Base-by-base conservation (phyloP, 2,797 vertebrate genomes). In the Moxostoma hubbsi region DNA sequence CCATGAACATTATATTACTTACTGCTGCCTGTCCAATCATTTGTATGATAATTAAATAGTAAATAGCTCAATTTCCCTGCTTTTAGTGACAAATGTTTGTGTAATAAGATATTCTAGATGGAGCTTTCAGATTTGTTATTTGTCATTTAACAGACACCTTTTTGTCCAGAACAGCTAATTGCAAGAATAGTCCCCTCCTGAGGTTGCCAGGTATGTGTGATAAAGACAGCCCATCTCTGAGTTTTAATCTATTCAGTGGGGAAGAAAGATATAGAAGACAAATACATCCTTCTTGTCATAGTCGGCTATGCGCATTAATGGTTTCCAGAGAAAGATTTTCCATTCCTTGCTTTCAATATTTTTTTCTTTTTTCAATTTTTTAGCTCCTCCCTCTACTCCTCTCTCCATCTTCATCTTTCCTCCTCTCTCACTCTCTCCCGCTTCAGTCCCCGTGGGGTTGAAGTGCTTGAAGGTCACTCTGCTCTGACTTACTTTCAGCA, bases 391-490 rank as follows among this genome's bases (percentile, higher is more conserved):
- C 0, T 24, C 24, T 24, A 24, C 24, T 24, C 24, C 24, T 24
- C 24, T 24, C 24, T 24, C 24, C 3, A 36, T 36, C 36, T 36
- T 36, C 36, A 36, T 36, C 36, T 36, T 36, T 3, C 4, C 36
- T 36, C 36, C 5, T 55, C 18, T 57, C 12, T 55, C 50, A 71
- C 36, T 36, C 2, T 36, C 36, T 36, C 36, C 12, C 75, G 57
- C 53, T 84, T 76, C 72, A 68, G 75, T 89, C 87, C 89, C 88
- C 8, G 47, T 90, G 91, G 92, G 90, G 91, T 8, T 73, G 62
- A 79, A 79, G 93, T 91, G 89, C 89, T 91, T 94, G 92, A 94
- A 94, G 93, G 93, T 94, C 93, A 94, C 83, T 88, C 77, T 71
- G 87, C 84, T 84, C 87, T 88, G 85, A 86, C 86, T 90, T 83